Evolutionary conservation across 2,888 invertebrate genomes (phyloP).

Genomic region (Pandemis corylana): DNA sequence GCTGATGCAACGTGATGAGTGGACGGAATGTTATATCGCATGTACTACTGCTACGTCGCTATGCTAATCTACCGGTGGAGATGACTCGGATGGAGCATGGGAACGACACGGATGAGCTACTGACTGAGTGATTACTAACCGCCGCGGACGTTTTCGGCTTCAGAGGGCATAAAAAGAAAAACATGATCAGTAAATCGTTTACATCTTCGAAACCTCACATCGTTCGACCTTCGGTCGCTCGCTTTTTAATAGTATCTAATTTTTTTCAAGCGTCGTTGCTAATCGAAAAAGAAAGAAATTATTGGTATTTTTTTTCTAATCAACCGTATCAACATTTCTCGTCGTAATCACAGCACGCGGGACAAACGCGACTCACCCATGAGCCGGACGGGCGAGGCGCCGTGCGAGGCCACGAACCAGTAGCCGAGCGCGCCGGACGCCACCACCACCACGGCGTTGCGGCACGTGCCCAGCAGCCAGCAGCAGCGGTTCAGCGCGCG

Average conservation of each 20-base stretch:
- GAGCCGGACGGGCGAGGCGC: conserved; percentile 86
- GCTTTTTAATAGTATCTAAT: too few species aligned
- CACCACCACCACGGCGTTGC: conserved; percentile 94
- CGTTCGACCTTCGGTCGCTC: not conserved
- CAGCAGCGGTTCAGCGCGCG: conserved; percentile 86
- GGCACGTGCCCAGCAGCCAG: conserved; percentile 91
- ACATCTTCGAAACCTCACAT: not conserved
- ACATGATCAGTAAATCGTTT: conserved; percentile 35
- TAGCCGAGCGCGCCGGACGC: conserved; percentile 89
- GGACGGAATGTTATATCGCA: not conserved
- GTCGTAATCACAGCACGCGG: too few species aligned
- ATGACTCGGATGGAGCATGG: conserved; percentile 27
- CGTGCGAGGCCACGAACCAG: conserved; percentile 82
- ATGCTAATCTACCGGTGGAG: conserved; percentile 19
- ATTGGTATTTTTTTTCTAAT: too few species aligned
- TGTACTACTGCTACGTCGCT: conserved; percentile 6
- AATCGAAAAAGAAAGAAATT: too few species aligned
- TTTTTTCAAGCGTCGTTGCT: too few species aligned
- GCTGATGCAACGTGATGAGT: conserved; percentile 4
- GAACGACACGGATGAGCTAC: conserved; percentile 50
- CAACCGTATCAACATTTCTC: too few species aligned
- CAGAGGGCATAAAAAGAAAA: conserved; percentile 63
- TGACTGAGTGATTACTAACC: conserved; percentile 70
- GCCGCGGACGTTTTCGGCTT: conserved; percentile 68
- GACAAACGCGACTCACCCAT: conserved; percentile 82